Percentiles rank a stretch among this genome's conserved stretches.
These are phyloP conservation scores for Ormyrus thymus DNA, from an alignment of 2,888 invertebrate species.

Conservation along the genomic window DNA sequence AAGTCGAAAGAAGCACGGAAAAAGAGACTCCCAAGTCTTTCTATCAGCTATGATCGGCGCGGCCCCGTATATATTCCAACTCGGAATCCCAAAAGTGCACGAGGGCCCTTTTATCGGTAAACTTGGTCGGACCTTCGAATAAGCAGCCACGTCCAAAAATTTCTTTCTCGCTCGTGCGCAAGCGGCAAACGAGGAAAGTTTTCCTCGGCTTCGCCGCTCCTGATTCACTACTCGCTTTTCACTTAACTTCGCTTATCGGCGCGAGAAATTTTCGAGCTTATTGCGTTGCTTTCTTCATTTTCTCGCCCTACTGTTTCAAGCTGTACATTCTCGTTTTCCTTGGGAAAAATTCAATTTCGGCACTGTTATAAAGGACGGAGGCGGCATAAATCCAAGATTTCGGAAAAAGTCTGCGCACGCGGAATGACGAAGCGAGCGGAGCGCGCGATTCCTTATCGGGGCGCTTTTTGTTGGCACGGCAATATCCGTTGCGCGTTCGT, in stretches of 20 bases:
- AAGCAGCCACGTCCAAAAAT: constrained; percentile 6
- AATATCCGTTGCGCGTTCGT: constrained; percentile 18
- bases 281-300: constrained; percentile 6
- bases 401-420: background rate
- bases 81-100: constrained; percentile 6
- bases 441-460: constrained; percentile 13
- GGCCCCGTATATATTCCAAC: background rate
- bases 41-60: background rate
- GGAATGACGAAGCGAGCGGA: constrained; percentile 14
- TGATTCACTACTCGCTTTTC: constrained; percentile 23
- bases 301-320: background rate
- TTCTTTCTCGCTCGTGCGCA: background rate
- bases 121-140: constrained; percentile 1
- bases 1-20: background rate
- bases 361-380: background rate
- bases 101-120: constrained; percentile 30
- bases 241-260: constrained; percentile 4
- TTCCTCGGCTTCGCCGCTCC: constrained; percentile 5
- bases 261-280: background rate
- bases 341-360: constrained; percentile 13
- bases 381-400: constrained; percentile 27
- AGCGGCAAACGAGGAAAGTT: constrained; percentile 54
- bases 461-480: constrained; percentile 34
- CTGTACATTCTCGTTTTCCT: background rate
- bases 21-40: constrained; percentile 14